phyloP scores from a whole-genome alignment of 2,797 vertebrate species.

The Ptychadena robeensis region DNA sequence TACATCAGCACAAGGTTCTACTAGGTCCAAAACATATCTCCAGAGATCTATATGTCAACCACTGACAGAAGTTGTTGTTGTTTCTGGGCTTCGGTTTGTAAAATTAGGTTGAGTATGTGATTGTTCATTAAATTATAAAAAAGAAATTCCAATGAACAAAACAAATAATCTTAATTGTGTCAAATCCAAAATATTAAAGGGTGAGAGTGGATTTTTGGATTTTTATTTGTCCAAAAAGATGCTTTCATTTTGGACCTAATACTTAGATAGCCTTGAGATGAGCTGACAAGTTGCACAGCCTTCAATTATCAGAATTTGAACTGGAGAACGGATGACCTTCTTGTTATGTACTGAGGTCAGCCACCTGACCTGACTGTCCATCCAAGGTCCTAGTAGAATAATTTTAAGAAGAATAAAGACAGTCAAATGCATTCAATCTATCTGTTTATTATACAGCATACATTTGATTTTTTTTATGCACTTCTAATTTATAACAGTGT shows the following conservation, averaged over 20 bases:
- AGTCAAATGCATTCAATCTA: background rate
- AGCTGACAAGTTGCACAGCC: constrained; percentile 32
- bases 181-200: no score
- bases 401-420: background rate
- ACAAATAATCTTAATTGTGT: no score
- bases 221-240: constrained; percentile 12
- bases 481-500: constrained; percentile 4
- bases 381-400: constrained; percentile 2
- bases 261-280: constrained; percentile 34
- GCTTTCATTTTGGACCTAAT: constrained; percentile 30
- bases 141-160: no score
- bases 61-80: background rate
- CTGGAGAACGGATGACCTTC: constrained; percentile 25
- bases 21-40: background rate
- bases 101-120: no score
- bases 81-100: no score
- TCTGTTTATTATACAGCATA: background rate
- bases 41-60: background rate
- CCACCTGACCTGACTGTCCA: constrained; percentile 22
- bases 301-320: constrained; percentile 40
- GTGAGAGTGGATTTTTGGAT: background rate
- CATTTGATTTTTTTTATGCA: background rate
- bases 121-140: no score
- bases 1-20: background rate
- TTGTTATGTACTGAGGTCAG: constrained; percentile 42